These are phyloP conservation scores for Amphipoea lucens DNA, from an alignment of 2,888 invertebrate genomes.

Conservation along the genomic window DNA sequence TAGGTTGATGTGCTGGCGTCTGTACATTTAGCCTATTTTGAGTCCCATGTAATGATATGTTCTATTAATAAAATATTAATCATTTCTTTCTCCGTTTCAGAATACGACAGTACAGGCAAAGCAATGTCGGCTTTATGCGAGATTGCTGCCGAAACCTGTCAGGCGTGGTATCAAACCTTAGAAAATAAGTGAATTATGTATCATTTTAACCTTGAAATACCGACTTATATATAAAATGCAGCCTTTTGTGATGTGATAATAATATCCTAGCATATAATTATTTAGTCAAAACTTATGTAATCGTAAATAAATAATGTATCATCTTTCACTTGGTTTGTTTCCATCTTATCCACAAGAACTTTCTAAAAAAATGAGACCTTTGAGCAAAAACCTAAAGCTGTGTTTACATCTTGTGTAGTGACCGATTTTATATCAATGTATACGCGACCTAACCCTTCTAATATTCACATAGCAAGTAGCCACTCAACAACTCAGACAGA, in stretches of 20 bases:
- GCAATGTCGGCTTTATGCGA: slow-evolving; percentile 95
- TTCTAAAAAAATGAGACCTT: neutral
- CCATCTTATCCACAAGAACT: neutral
- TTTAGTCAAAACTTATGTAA: slow-evolving; percentile 33
- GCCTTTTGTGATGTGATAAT: slow-evolving; percentile 53
- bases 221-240: slow-evolving; percentile 10
- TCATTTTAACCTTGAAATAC: neutral
- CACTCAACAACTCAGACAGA: slow-evolving; percentile 13
- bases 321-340: slow-evolving; percentile 10
- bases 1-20: too few relatives aligned
- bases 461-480: slow-evolving; percentile 16
- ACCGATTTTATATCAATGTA: neutral
- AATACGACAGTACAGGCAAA: slow-evolving; percentile 93
- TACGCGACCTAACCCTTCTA: neutral
- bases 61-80: too few relatives aligned
- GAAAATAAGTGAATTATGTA: slow-evolving; percentile 77
- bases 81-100: slow-evolving; percentile 82
- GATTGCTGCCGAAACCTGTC: slow-evolving; percentile 95
- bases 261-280: slow-evolving; percentile 17
- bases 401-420: neutral
- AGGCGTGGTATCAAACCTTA: slow-evolving; percentile 92
- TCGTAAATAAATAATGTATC: slow-evolving; percentile 38
- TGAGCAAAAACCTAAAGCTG: neutral
- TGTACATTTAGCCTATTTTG: too few relatives aligned
- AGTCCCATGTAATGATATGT: too few relatives aligned